Evolutionary conservation across 2,888 invertebrate species (phyloP).

Genomic region (Lasioglossum lativentre): DNA sequence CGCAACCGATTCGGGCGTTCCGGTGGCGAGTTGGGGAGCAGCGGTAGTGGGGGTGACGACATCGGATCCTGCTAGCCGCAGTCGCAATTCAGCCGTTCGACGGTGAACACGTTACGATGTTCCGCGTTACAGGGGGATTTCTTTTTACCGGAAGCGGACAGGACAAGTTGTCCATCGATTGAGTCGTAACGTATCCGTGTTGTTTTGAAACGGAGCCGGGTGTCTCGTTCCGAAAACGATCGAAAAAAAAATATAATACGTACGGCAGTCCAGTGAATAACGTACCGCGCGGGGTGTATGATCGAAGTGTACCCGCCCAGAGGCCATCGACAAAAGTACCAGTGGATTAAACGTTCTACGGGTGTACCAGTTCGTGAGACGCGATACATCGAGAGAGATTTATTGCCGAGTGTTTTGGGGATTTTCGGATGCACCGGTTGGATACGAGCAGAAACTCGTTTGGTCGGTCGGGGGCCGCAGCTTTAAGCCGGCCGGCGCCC

Average conservation of each 20-base stretch:
- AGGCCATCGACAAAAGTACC: not conserved
- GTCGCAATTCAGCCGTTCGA: constrained; percentile 78
- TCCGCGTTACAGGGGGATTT: constrained; percentile 56
- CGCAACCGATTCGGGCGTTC: constrained; percentile 46
- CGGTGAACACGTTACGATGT: constrained; percentile 69
- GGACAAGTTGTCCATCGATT: constrained; percentile 25
- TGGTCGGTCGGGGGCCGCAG: constrained; percentile 22
- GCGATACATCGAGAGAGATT: not conserved
- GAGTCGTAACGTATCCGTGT: constrained; percentile 19
- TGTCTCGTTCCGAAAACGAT: not conserved
- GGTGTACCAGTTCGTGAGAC: not conserved
- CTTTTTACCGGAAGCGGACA: constrained; percentile 61
- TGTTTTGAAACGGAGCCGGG: not conserved
- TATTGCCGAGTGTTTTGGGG: not conserved
- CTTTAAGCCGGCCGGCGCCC: constrained; percentile 80
- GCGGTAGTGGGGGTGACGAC: constrained; percentile 66
- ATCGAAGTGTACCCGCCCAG: constrained; percentile 12
- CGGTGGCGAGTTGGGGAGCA: not conserved
- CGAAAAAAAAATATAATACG: not conserved
- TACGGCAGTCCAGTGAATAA: constrained; percentile 1
- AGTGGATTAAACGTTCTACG: constrained; percentile 28
- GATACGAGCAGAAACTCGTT: constrained; percentile 25
- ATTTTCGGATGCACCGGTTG: not conserved
- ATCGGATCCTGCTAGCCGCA: constrained; percentile 69
- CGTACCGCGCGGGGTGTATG: not conserved